Conservation (phyloP, 1,140 invertebrate species). For the Procambarus clarkii region DNA sequence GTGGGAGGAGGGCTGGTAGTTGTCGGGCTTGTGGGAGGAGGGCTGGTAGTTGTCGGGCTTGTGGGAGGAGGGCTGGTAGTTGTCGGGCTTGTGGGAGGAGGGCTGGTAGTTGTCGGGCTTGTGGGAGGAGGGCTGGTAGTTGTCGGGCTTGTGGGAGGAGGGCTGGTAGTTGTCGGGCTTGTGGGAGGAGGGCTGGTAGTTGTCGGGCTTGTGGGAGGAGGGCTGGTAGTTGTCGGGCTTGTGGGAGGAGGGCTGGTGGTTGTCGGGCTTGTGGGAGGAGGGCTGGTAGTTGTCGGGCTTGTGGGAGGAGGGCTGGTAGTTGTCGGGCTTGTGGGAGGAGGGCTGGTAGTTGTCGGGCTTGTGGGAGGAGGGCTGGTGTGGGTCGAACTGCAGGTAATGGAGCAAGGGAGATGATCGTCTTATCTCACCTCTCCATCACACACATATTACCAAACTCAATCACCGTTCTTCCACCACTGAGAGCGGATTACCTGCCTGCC, state of each 20-base stretch:
- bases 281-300: neutral
- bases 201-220: neutral
- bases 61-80: too few species aligned
- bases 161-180: too few species aligned
- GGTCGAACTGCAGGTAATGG: too few species aligned
- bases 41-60: too few species aligned
- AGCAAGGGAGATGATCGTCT: neutral
- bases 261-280: neutral
- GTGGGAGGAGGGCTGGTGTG: too few species aligned
- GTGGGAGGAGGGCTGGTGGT: slow-evolving; percentile 6
- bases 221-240: too few species aligned
- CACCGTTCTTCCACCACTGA: neutral
- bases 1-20: too few species aligned
- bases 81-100: neutral
- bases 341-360: too few species aligned
- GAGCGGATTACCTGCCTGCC: too few species aligned
- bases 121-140: neutral
- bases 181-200: slow-evolving; percentile 5
- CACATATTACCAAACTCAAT: neutral
- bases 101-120: neutral
- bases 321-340: too few species aligned
- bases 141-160: neutral
- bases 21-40: too few species aligned
- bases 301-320: too few species aligned
- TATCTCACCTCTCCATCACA: slow-evolving; percentile 12